These are phyloP conservation scores for Strongylocentrotus purpuratus DNA, from an alignment of 35 echinoderm and acorn worm species.

Conservation along the genomic window DNA sequence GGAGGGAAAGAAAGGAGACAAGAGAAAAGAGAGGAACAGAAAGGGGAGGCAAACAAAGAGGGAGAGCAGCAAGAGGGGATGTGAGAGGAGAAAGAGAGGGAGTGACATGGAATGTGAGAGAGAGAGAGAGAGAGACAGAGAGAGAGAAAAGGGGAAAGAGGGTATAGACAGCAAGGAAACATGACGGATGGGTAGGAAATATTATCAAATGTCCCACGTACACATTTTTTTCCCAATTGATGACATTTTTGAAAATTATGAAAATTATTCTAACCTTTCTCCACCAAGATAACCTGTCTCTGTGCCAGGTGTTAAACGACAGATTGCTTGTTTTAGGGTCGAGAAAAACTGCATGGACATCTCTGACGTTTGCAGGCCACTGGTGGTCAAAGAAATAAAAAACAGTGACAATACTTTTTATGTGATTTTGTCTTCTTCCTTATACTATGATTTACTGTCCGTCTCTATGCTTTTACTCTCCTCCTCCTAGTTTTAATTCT, in stretches of 20 bases:
- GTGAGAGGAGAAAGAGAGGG: too few species aligned
- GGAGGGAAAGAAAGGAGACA: background rate
- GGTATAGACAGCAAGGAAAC: too few species aligned
- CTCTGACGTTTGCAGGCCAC: slow-evolving; percentile 49
- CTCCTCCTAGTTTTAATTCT: too few species aligned
- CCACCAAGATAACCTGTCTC: slow-evolving; percentile 82
- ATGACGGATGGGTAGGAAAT: too few species aligned
- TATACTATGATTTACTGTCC: too few species aligned
- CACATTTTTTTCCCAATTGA: too few species aligned
- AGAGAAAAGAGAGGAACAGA: background rate
- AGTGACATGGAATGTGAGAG: background rate
- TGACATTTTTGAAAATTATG: background rate
- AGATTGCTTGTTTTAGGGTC: slow-evolving; percentile 51
- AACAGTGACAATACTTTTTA: background rate
- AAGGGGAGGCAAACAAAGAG: too few species aligned
- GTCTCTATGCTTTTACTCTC: too few species aligned
- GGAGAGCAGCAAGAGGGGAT: too few species aligned
- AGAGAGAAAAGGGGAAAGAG: too few species aligned
- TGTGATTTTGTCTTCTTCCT: too few species aligned
- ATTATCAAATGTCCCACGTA: too few species aligned
- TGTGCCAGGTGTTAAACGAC: slow-evolving; percentile 81
- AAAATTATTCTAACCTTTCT: slow-evolving; percentile 60
- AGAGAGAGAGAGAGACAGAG: background rate
- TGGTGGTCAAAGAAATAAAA: background rate
- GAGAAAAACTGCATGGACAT: slow-evolving; percentile 62